These are phyloP conservation scores for Engystomops pustulosus DNA, from an alignment of 2,113 vertebrate species.

Conservation along the genomic window DNA sequence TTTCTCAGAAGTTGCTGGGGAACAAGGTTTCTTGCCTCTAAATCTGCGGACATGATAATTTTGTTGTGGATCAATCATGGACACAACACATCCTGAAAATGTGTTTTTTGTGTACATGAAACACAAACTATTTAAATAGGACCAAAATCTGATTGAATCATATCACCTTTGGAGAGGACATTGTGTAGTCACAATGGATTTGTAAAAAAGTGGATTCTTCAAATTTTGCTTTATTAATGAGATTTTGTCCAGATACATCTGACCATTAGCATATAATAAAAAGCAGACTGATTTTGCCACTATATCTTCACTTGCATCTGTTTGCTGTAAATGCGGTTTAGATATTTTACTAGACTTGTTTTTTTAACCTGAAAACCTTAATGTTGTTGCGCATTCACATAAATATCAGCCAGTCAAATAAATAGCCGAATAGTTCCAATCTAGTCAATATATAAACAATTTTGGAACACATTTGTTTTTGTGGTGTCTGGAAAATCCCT, in stretches of 20 bases:
- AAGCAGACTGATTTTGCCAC: background rate
- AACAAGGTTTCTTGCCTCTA: too few species aligned
- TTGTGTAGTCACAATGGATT: too few species aligned
- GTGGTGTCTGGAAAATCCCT: conserved; percentile 42
- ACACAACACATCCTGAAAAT: too few species aligned
- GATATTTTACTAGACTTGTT: background rate
- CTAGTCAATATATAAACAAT: conserved; percentile 8
- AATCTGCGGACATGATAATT: too few species aligned
- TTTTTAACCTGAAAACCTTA: background rate
- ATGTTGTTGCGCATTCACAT: background rate
- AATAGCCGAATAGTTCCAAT: background rate
- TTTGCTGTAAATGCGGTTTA: background rate
- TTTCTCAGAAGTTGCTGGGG: too few species aligned
- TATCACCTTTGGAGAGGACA: too few species aligned
- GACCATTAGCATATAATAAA: background rate
- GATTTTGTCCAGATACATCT: too few species aligned
- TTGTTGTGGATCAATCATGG: too few species aligned
- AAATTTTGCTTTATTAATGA: background rate
- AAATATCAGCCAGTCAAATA: conserved; percentile 10
- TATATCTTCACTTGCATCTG: background rate
- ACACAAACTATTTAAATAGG: too few species aligned
- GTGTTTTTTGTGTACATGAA: too few species aligned
- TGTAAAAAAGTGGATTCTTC: background rate
- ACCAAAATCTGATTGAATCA: too few species aligned
- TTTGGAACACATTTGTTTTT: conserved; percentile 21